Percentiles rank a stretch among this genome's conserved stretches.
Conservation (phyloP, 2,888 invertebrate genomes). For the Protonemura montana region DNA sequence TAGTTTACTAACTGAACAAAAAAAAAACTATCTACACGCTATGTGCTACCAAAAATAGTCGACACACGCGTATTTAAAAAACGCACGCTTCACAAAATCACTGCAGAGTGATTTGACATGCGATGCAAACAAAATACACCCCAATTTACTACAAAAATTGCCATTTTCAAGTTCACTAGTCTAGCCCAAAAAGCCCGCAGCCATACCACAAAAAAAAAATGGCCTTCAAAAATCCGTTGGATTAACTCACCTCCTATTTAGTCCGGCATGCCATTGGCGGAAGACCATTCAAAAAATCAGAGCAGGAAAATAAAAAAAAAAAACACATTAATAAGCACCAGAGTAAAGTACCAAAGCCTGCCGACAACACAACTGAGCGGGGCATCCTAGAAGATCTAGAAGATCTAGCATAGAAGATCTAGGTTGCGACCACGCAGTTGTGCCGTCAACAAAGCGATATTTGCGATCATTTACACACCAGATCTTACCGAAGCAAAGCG, state of each 20-base stretch:
- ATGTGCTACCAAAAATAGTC: neutral
- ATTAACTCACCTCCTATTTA: conserved; percentile 49
- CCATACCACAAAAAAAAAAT: conserved; percentile 33
- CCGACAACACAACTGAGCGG: conserved; percentile 34
- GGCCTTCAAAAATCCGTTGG: conserved; percentile 42
- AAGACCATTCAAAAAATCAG: conserved; percentile 49
- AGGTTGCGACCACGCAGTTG: too few relatives aligned
- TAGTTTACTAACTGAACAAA: neutral
- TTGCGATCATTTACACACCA: neutral
- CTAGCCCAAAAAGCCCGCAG: conserved; percentile 31
- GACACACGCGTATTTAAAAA: neutral
- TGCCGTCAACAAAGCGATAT: neutral
- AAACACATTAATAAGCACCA: conserved; percentile 50
- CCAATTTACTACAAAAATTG: neutral
- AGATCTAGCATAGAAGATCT: too few relatives aligned
- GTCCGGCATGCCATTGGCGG: conserved; percentile 48
- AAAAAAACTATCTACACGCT: neutral
- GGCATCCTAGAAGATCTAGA: too few relatives aligned
- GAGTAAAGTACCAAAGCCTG: conserved; percentile 49
- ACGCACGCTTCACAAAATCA: neutral
- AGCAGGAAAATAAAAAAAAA: conserved; percentile 47
- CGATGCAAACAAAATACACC: neutral
- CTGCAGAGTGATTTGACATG: neutral
- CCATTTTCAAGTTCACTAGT: neutral
- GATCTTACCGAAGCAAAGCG: neutral